Conservation (phyloP, 2,797 vertebrate species). For the Sebastolobus altivelis region DNA sequence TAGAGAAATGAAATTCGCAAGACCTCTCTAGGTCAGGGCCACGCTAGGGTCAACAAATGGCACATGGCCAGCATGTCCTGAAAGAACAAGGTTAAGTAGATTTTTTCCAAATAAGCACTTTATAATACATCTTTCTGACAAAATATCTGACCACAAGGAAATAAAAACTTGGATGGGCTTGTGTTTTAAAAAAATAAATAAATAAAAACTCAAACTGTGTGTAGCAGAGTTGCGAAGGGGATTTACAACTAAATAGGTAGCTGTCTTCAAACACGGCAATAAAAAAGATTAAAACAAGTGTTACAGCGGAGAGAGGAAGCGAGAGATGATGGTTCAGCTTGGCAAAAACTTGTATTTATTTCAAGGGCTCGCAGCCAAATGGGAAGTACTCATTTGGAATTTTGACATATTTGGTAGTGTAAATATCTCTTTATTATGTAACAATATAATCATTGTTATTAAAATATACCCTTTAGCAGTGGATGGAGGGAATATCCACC, state of each 20-base stretch:
- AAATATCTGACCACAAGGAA: slow-evolving; percentile 9
- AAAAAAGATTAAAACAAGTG: slow-evolving; percentile 16
- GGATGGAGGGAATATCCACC: neutral
- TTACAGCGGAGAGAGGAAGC: neutral
- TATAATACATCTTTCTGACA: neutral
- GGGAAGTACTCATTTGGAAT: neutral
- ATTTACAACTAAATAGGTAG: slow-evolving; percentile 17
- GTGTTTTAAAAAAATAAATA: neutral
- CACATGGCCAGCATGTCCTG: slow-evolving; percentile 8
- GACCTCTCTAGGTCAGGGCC: slow-evolving; percentile 10
- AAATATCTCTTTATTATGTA: neutral
- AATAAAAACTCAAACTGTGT: neutral
- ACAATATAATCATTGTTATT: neutral
- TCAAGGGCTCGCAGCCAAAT: neutral
- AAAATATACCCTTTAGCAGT: neutral
- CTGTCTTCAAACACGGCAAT: slow-evolving; percentile 6
- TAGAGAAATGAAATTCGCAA: slow-evolving; percentile 53
- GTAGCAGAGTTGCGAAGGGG: neutral
- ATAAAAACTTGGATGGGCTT: neutral
- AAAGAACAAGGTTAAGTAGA: neutral
- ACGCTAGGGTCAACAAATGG: slow-evolving; percentile 10
- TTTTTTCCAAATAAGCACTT: neutral
- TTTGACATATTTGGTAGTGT: neutral
- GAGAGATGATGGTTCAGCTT: slow-evolving; percentile 21
- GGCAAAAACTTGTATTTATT: neutral